Evolutionary conservation across 2,797 vertebrate species (phyloP).

Genomic region (Bradypus variegatus): DNA sequence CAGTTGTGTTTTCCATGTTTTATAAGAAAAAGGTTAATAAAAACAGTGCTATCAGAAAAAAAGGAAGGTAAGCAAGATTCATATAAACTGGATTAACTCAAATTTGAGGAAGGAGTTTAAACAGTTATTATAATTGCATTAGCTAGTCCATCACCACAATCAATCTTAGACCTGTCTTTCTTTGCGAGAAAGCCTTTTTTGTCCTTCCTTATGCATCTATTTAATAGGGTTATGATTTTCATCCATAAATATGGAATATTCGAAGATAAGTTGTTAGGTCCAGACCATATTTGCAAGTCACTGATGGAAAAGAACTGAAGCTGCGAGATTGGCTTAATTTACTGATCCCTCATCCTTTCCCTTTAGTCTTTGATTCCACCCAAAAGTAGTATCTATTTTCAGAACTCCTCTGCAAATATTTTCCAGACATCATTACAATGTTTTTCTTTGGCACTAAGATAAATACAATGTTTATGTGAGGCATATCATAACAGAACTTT

Average conservation of each 20-base stretch:
- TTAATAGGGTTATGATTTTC: slow-evolving; percentile 18
- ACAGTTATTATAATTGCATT: not conserved
- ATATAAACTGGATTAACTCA: not conserved
- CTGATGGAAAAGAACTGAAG: not conserved
- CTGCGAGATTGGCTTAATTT: not conserved
- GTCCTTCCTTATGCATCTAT: not conserved
- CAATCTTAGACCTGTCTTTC: not conserved
- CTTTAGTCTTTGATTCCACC: not conserved
- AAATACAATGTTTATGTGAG: slow-evolving; percentile 13
- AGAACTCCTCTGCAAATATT: slow-evolving; percentile 27
- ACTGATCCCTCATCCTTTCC: not conserved
- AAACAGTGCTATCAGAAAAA: not conserved
- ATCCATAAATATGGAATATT: not conserved
- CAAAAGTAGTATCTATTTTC: slow-evolving; percentile 2
- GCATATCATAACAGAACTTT: not conserved
- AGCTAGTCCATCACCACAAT: not conserved
- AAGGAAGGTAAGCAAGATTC: not conserved
- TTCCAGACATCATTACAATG: not conserved
- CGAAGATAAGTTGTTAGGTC: slow-evolving; percentile 4
- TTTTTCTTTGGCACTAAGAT: slow-evolving; percentile 26
- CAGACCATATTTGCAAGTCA: slow-evolving; percentile 29
- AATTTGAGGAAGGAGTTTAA: not conserved
- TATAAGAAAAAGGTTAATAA: slow-evolving; percentile 13
- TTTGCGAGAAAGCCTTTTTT: not conserved
- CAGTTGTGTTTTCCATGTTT: not conserved